These are phyloP conservation scores for Halocynthia aurantium DNA, from an alignment of 23 tunicate species.

Conservation along the genomic window DNA sequence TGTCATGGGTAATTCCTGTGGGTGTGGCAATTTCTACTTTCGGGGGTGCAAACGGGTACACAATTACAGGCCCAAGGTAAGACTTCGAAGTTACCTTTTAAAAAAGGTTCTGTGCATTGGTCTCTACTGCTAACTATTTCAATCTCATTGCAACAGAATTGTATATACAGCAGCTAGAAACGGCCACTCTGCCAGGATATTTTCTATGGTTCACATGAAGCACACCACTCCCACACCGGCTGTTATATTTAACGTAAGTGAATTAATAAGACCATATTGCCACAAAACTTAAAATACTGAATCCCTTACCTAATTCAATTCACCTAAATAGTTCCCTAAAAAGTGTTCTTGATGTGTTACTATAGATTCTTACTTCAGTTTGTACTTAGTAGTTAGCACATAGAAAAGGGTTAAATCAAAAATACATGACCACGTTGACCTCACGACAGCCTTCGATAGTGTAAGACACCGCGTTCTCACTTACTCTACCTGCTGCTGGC, in stretches of 20 bases:
- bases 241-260: constrained; percentile 68
- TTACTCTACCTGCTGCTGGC: too few relatives aligned
- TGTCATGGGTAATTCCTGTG: constrained; percentile 70
- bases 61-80: constrained; percentile 83
- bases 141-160: constrained; percentile 27
- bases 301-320: too few relatives aligned
- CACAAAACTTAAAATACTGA: too few relatives aligned
- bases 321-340: neutral
- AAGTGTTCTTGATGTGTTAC: neutral
- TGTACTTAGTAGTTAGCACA: neutral
- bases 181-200: constrained; percentile 76
- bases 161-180: constrained; percentile 74
- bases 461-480: too few relatives aligned
- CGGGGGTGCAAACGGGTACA: constrained; percentile 80
- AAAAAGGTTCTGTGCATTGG: neutral
- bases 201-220: constrained; percentile 71
- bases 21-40: constrained; percentile 91
- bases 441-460: too few relatives aligned
- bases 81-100: neutral
- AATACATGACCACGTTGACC: too few relatives aligned
- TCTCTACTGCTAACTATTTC: neutral
- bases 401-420: neutral
- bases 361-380: neutral
- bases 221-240: constrained; percentile 82
- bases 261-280: too few relatives aligned